Base-by-base conservation (phyloP, 2,797 vertebrate genomes). In the Chromobotia macracanthus region DNA sequence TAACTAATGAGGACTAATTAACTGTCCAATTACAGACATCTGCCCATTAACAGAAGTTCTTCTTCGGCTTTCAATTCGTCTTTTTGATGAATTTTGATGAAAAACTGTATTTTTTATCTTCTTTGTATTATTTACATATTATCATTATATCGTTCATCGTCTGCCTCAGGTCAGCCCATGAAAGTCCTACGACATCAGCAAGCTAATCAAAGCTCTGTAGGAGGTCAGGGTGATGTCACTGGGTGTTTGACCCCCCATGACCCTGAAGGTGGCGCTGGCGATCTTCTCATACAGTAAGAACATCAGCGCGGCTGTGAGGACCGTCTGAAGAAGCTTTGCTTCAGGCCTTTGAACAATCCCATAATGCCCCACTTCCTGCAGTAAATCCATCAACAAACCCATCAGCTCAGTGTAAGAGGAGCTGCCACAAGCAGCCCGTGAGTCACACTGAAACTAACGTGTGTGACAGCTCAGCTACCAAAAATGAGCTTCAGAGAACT, bases 211-310 rank as follows among this genome's bases (percentile, higher is more conserved):
- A 3, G 9, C 5, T 28, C 28, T 3, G 28, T 18, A 19, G 19
- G 61, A 21, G 15, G 38, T 82, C 79, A 93, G 65, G 0, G 89
- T 81, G 84, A 88, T 77, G 87, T 80, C 21, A n/a, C 2, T 2
- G 75, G 19, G 56, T 72, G 87, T 72, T 44, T 84, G 18, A 93
- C n/a, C 80, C 65, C 96, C 95, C 97, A 99, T 98, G 72, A 95
- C 75, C 44, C 89, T 94, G 90, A 99, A 98, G 84, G 96, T 99
- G 68, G 88, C 88, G 74, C 91, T 93, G 80, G 94, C 86, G 67
- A 99, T 92, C 84, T 97, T 98, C 94, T 99, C 97, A 31, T 99
- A 99, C 77, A 99, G 93, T 12, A 98, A 94, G 88, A 99, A 98
- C 97, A 99, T 99, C 81, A 99, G 95, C 7, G 97, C 97, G 3